These are phyloP conservation scores for Pectinophora gossypiella DNA, from an alignment of 1,140 invertebrate species.

Conservation along the genomic window DNA sequence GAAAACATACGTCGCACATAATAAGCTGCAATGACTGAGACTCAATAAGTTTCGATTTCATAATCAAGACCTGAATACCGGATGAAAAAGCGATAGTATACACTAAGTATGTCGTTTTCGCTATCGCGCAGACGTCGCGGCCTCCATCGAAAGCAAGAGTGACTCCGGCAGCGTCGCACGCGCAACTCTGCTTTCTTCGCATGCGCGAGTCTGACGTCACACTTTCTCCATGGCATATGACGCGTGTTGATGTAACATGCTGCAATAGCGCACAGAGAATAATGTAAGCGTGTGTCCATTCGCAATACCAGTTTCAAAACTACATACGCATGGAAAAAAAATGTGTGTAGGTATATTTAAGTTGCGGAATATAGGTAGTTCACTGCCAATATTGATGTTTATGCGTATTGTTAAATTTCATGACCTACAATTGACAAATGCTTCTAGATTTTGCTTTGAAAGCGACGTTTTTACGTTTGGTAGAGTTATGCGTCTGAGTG, in stretches of 20 bases:
- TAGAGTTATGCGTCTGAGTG: too few species aligned
- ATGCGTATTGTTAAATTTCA: too few species aligned
- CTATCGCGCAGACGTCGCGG: constrained; percentile 61
- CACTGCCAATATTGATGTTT: too few species aligned
- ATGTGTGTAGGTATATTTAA: constrained; percentile 1
- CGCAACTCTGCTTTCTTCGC: constrained; percentile 69
- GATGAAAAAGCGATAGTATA: constrained; percentile 61
- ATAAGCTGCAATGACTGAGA: too few species aligned
- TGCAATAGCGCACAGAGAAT: constrained; percentile 38
- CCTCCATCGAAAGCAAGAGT: constrained; percentile 69
- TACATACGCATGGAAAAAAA: background rate
- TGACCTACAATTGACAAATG: too few species aligned
- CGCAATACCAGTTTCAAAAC: background rate
- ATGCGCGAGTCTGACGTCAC: constrained; percentile 58
- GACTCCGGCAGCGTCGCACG: constrained; percentile 29
- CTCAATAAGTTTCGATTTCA: constrained; percentile 66
- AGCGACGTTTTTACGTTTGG: too few species aligned
- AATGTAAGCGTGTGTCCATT: background rate
- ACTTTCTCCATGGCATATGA: constrained; percentile 59
- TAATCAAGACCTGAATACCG: constrained; percentile 68
- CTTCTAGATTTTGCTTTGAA: too few species aligned
- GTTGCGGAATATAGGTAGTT: too few species aligned
- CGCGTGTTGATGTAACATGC: constrained; percentile 54
- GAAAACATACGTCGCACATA: too few species aligned
- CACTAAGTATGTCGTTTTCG: constrained; percentile 64